A percentile compares a stretch with the other conserved stretches of the same genome.
These are phyloP conservation scores for Rissa tridactyla DNA, from an alignment of 2,113 vertebrate species.

Conservation along the genomic window DNA sequence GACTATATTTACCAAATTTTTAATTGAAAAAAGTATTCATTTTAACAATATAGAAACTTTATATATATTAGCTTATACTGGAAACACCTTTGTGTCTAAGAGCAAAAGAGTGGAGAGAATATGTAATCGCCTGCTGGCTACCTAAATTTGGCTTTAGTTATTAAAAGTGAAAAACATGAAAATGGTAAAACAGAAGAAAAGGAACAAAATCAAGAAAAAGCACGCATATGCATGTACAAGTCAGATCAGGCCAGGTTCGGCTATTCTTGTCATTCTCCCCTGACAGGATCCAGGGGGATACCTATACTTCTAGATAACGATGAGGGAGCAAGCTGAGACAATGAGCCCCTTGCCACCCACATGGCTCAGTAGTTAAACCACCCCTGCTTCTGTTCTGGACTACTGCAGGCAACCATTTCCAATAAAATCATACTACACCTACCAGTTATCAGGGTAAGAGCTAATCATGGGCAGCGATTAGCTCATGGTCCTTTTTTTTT, in stretches of 20 bases:
- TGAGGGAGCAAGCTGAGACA: neutral
- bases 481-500: neutral
- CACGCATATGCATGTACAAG: neutral
- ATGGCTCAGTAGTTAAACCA: accelerated
- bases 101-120: neutral
- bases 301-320: neutral
- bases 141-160: neutral
- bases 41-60: neutral
- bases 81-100: neutral
- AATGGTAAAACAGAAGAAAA: neutral
- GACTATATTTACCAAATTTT: neutral
- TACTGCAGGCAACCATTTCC: neutral
- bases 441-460: neutral
- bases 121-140: neutral
- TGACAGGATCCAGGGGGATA: neutral
- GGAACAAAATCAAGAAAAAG: neutral
- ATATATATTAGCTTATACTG: neutral
- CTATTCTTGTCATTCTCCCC: neutral
- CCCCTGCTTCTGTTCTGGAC: neutral
- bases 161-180: neutral
- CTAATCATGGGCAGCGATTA: neutral
- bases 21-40: neutral
- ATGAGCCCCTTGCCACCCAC: neutral
- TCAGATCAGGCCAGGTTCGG: neutral
- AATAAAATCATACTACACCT: neutral